Evolutionary conservation across 1,140 invertebrate species (phyloP).

Genomic region (Araneus ventricosus): DNA sequence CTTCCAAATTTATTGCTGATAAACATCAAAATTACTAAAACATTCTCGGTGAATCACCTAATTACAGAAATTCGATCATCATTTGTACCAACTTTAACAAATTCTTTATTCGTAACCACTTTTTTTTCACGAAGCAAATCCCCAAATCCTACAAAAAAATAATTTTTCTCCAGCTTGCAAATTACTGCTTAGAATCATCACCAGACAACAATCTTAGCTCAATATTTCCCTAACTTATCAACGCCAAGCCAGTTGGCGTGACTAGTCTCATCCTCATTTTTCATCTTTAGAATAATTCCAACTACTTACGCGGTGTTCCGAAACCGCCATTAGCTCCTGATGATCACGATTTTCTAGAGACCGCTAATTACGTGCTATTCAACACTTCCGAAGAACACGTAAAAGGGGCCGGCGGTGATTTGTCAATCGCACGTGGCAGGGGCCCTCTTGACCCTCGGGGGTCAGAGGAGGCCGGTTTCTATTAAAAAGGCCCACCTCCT

Average conservation of each 20-base stretch:
- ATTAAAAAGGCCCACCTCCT: constrained; percentile 55
- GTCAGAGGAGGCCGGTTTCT: constrained; percentile 47
- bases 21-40: too few relatives aligned
- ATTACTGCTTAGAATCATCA: too few relatives aligned
- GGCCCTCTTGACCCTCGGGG: constrained; percentile 41
- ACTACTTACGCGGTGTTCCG: not conserved
- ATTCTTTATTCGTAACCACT: too few relatives aligned
- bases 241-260: not conserved
- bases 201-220: too few relatives aligned
- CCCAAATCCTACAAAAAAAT: too few relatives aligned
- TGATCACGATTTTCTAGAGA: constrained; percentile 53
- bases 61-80: too few relatives aligned
- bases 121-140: too few relatives aligned
- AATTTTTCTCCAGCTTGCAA: too few relatives aligned
- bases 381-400: constrained; percentile 32
- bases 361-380: constrained; percentile 61
- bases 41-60: too few relatives aligned
- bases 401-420: constrained; percentile 62
- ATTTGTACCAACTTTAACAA: too few relatives aligned
- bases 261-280: constrained; percentile 12
- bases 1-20: too few relatives aligned
- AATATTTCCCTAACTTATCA: not conserved
- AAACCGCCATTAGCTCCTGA: constrained; percentile 15
- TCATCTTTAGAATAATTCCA: constrained; percentile 35
- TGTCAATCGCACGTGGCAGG: constrained; percentile 63